Evolutionary conservation across 1,140 invertebrate species (phyloP).

Genomic region (Hyphantria cunea): DNA sequence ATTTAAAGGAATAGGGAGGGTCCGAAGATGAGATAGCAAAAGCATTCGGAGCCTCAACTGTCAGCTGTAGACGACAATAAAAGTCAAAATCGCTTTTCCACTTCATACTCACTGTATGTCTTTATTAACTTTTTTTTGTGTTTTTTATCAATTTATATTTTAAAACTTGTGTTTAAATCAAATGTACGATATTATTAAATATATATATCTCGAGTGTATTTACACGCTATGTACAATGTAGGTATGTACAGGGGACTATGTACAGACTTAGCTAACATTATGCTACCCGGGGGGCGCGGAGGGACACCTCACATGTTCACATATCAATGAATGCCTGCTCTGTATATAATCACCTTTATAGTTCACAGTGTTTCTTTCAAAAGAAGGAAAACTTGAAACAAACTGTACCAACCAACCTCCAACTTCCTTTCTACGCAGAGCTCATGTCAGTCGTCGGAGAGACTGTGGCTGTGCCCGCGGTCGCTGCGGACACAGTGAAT

Average conservation of each 20-base stretch:
- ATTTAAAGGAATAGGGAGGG: no score
- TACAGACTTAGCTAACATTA: conserved; percentile 54
- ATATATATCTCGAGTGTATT: conserved; percentile 70
- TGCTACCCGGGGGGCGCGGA: conserved; percentile 36
- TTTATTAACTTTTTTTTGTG: conserved; percentile 68
- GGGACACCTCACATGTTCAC: conserved; percentile 24
- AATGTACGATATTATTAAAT: conserved; percentile 73
- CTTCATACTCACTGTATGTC: conserved; percentile 78
- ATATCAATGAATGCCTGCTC: conserved; percentile 14
- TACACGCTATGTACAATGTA: conserved; percentile 68
- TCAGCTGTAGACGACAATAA: conserved; percentile 46
- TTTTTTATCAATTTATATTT: conserved; percentile 68
- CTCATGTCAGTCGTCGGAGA: no score
- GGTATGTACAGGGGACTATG: conserved; percentile 43
- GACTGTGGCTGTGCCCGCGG: neutral
- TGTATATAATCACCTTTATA: no score
- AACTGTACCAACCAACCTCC: no score
- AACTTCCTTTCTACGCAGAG: no score
- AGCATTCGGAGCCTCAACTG: no score
- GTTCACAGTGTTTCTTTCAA: no score
- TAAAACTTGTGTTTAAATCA: conserved; percentile 75
- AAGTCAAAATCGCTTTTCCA: conserved; percentile 63
- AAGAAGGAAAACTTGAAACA: no score
- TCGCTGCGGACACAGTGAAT: neutral
- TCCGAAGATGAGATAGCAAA: no score